Evolutionary conservation across 2,797 vertebrate species (phyloP), one percentile per base, ranked within the genome.

Genomic region (Amblyopsis hoosieri): DNA sequence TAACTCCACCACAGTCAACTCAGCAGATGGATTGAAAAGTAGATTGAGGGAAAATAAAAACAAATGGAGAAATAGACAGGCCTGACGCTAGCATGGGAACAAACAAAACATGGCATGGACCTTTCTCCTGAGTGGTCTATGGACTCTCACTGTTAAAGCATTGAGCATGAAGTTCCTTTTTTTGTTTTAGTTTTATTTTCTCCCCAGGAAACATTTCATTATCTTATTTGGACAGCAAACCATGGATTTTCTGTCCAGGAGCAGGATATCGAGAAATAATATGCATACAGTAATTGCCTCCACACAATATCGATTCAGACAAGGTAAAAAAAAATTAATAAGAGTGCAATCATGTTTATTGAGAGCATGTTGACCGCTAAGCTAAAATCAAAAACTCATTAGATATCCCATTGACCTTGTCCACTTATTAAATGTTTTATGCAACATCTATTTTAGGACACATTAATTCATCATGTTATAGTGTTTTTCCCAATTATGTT

Each of bases 1-100:
- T 93, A 92, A 92, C 88, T 89, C 88, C 89, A 81, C 87, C 86
- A 85, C 78, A 87, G 91, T 90, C 82, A 86, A 85, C 80, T 92
- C 89, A 89, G 90, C 90, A 89, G 69, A 84, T 76, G 84, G 83
- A 87, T 82, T 70, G 80, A 88, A 82, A 72, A 79, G 79, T 61
- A 79, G 87, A 87, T 73, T 75, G 77, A 76, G 79, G 66, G 48
- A 60, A 42, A 29, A 62, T 62, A 76, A 72, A 75, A 64, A 54
- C 76, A 54, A 42, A 47, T 60, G n/a, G 13, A 17, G 47, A 60
- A 2, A 60, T 1, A 46, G 7, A 57, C 9, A 4, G 42, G 66
- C 76, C 62, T 17, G 3, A 19, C 10, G 19, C 72, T 79, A 80
- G 79, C 71, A 61, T 80, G 78, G 73, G 69, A 55, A 2, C 48